Evolutionary conservation across 1,140 invertebrate species (phyloP).

Genomic region (Pogonomyrmex barbatus): DNA sequence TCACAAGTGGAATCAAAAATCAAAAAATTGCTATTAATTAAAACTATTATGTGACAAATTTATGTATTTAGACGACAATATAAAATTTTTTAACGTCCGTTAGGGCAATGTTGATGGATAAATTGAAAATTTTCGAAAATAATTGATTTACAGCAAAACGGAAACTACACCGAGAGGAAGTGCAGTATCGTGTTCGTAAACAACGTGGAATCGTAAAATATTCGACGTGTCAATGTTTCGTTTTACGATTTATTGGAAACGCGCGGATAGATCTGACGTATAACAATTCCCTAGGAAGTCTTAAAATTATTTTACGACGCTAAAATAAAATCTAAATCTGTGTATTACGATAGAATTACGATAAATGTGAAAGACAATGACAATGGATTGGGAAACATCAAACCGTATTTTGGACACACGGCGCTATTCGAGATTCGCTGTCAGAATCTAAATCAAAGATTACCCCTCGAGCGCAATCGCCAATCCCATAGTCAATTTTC

Average conservation of each 20-base stretch:
- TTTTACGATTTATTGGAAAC: background rate
- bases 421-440: background rate
- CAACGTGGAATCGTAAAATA: background rate
- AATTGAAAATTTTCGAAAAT: constrained; percentile 12
- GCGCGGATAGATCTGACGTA: background rate
- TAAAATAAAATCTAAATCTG: background rate
- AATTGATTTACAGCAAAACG: constrained; percentile 13
- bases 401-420: background rate
- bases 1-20: too few species aligned
- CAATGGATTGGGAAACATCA: background rate
- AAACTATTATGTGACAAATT: background rate
- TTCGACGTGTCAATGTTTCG: background rate
- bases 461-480: background rate
- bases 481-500: background rate
- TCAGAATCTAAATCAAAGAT: background rate
- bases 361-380: background rate
- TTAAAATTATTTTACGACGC: background rate
- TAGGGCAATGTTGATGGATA: background rate
- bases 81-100: background rate
- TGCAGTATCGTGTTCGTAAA: background rate
- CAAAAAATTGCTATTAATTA: background rate
- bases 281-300: background rate
- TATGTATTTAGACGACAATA: background rate
- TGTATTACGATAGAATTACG: background rate
- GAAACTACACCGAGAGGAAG: background rate